These are phyloP conservation scores for Sylvicola cinctus DNA, from an alignment of 2,888 invertebrate genomes.

Conservation along the genomic window DNA sequence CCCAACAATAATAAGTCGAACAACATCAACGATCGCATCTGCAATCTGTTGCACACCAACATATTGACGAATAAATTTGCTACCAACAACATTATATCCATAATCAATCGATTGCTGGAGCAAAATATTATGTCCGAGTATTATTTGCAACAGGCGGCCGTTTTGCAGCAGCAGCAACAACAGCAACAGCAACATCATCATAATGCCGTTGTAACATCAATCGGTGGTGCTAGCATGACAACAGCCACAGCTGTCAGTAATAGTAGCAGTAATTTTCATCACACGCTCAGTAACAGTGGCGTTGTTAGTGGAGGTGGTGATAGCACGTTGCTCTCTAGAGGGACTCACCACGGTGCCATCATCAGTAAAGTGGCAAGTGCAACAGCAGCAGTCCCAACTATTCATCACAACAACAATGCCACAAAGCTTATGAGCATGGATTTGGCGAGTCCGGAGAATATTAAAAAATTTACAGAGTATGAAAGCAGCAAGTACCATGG, in stretches of 20 bases:
- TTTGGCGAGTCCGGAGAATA: too few species aligned
- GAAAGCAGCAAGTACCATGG: too few species aligned
- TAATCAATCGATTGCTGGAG: conserved; percentile 13
- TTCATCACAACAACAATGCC: too few species aligned
- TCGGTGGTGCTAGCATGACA: background rate
- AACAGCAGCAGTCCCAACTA: too few species aligned
- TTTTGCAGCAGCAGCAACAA: conserved; percentile 3
- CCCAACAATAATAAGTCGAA: background rate
- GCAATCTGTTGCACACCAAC: conserved; percentile 11
- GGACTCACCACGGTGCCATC: too few species aligned
- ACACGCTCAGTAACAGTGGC: too few species aligned
- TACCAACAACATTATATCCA: conserved; percentile 12
- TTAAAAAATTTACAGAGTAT: too few species aligned
- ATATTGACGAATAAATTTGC: conserved; percentile 13
- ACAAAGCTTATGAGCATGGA: too few species aligned
- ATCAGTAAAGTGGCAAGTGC: too few species aligned
- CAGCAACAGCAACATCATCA: conserved; percentile 2
- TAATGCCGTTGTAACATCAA: background rate
- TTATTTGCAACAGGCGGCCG: conserved; percentile 12
- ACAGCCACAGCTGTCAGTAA: background rate
- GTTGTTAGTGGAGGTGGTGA: too few species aligned
- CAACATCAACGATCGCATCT: conserved; percentile 5
- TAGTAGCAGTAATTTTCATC: background rate
- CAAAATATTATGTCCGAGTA: conserved; percentile 14
- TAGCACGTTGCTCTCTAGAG: too few species aligned